These are phyloP conservation scores for Acronicta psi DNA, from an alignment of 2,888 invertebrate species.

Conservation along the genomic window DNA sequence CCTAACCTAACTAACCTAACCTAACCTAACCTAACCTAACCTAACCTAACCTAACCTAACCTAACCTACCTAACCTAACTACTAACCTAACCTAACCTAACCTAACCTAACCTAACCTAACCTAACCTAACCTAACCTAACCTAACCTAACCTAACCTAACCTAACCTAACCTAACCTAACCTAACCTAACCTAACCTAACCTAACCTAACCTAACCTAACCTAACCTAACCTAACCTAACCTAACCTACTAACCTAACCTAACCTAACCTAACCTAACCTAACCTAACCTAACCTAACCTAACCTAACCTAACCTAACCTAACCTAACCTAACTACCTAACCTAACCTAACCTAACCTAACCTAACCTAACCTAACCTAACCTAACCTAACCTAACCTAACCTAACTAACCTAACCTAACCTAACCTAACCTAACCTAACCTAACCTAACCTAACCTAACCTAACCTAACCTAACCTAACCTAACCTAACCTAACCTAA, in stretches of 20 bases:
- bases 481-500: constrained; percentile 50
- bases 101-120: constrained; percentile 20
- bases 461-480: constrained; percentile 54
- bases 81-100: constrained; percentile 11
- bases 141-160: constrained; percentile 24
- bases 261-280: constrained; percentile 51
- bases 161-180: constrained; percentile 21
- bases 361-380: constrained; percentile 48
- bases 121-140: constrained; percentile 24
- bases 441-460: constrained; percentile 55
- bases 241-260: constrained; percentile 42
- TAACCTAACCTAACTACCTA: constrained; percentile 41
- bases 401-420: constrained; percentile 45
- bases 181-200: constrained; percentile 17
- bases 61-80: constrained; percentile 26
- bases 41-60: constrained; percentile 27
- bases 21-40: constrained; percentile 23
- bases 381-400: constrained; percentile 57
- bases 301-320: constrained; percentile 45
- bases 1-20: constrained; percentile 18
- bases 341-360: constrained; percentile 46
- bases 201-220: constrained; percentile 13
- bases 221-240: constrained; percentile 12
- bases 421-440: constrained; percentile 54
- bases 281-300: constrained; percentile 46